phyloP scores from a whole-genome alignment of 2,888 invertebrate genomes.

The Gibbula magus region DNA sequence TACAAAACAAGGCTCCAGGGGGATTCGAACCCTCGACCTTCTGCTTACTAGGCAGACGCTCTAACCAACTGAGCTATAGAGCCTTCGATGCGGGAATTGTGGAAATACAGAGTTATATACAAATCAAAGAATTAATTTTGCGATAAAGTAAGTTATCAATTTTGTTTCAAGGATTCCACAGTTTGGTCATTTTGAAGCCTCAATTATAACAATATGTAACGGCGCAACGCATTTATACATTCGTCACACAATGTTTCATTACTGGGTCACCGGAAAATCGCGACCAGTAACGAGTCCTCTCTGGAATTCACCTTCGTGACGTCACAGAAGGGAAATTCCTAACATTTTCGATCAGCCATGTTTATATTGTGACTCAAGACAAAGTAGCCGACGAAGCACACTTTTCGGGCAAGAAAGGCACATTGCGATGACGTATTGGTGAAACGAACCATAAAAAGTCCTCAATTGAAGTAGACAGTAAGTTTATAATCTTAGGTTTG shows the following conservation, averaged over 20 bases:
- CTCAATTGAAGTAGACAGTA: neutral
- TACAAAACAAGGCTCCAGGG: constrained; percentile 30
- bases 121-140: too few relatives aligned
- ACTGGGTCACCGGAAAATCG: neutral
- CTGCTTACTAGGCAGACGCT: constrained; percentile 84
- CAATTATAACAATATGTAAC: too few relatives aligned
- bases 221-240: too few relatives aligned
- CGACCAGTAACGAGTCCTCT: neutral
- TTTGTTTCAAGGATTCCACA: too few relatives aligned
- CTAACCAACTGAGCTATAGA: constrained; percentile 85
- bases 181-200: too few relatives aligned
- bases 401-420: neutral
- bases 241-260: too few relatives aligned
- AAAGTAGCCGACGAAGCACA: neutral
- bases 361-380: constrained; percentile 23
- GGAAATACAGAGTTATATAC: too few relatives aligned
- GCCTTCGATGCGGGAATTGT: neutral
- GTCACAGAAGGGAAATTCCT: constrained; percentile 43
- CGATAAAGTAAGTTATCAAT: too few relatives aligned
- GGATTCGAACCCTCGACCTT: constrained; percentile 83
- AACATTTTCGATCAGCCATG: constrained; percentile 38
- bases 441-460: constrained; percentile 1
- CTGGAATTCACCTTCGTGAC: constrained; percentile 35
- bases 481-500: neutral
- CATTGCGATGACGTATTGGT: neutral